Evolutionary conservation across 2,113 vertebrate genomes (phyloP).

Genomic region (Pardalotus punctatus): DNA sequence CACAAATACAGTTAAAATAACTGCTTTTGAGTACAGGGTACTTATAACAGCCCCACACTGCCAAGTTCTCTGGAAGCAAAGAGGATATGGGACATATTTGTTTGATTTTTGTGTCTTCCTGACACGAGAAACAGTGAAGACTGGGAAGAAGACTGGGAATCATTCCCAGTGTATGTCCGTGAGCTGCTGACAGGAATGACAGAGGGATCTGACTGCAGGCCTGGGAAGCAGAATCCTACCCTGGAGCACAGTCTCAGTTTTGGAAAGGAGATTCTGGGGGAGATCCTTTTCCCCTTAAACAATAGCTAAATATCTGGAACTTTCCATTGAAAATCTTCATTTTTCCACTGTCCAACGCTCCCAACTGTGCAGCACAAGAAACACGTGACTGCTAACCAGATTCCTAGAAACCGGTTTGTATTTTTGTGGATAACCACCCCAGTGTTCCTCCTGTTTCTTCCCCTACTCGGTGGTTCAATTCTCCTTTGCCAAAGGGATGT

Average conservation of each 20-base stretch:
- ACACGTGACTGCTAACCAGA: accelerated
- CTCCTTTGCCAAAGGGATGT: not conserved
- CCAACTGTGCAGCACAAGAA: not conserved
- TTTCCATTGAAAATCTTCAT: not conserved
- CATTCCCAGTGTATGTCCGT: not conserved
- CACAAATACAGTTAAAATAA: not conserved
- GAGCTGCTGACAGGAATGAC: not conserved
- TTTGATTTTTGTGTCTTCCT: not conserved
- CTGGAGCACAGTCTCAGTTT: not conserved
- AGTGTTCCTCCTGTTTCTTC: not conserved
- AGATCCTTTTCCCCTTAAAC: accelerated
- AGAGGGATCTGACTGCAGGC: not conserved
- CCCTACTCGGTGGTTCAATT: not conserved
- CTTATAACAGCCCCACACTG: not conserved
- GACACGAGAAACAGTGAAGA: not conserved
- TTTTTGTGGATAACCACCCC: not conserved
- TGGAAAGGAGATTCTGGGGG: accelerated
- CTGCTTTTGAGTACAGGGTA: not conserved
- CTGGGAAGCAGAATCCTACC: not conserved
- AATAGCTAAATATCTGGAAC: not conserved
- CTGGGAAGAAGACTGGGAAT: not conserved
- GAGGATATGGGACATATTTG: not conserved
- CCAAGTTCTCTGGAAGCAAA: not conserved
- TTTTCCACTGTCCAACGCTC: not conserved
- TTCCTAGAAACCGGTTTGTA: not conserved